These are phyloP conservation scores for Lysandra coridon DNA, from an alignment of 2,888 invertebrate species.

Conservation along the genomic window DNA sequence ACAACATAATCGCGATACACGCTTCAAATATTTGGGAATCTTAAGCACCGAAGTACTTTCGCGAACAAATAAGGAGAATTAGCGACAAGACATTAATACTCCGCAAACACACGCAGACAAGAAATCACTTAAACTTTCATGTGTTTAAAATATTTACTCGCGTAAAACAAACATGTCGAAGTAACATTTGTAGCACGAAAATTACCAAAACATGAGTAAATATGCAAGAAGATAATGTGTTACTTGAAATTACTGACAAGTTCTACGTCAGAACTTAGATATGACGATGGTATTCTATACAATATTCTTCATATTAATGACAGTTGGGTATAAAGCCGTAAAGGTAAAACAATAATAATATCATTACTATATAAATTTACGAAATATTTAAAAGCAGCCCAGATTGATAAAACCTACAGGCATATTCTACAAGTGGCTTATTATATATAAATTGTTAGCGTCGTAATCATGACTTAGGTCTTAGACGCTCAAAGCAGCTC, in stretches of 20 bases:
- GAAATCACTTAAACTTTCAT: constrained; percentile 52
- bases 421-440: background rate
- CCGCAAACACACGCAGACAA: constrained; percentile 46
- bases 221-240: background rate
- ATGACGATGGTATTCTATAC: background rate
- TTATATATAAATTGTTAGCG: constrained; percentile 6
- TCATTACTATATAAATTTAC: too few species aligned
- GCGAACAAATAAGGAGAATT: constrained; percentile 62
- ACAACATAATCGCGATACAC: constrained; percentile 7
- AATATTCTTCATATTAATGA: too few species aligned
- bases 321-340: too few species aligned
- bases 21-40: constrained; percentile 29
- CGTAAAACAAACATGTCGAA: constrained; percentile 4
- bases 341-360: too few species aligned
- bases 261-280: background rate
- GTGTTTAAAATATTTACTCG: constrained; percentile 48
- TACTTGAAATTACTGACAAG: background rate
- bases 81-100: constrained; percentile 55
- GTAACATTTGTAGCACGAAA: constrained; percentile 22
- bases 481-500: constrained; percentile 21
- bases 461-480: constrained; percentile 8
- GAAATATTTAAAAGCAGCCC: background rate
- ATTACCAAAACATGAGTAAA: constrained; percentile 28
- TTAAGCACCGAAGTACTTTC: constrained; percentile 47
- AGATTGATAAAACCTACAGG: background rate